Conservation (phyloP, 1,140 invertebrate species). For the Pararge aegeria region DNA sequence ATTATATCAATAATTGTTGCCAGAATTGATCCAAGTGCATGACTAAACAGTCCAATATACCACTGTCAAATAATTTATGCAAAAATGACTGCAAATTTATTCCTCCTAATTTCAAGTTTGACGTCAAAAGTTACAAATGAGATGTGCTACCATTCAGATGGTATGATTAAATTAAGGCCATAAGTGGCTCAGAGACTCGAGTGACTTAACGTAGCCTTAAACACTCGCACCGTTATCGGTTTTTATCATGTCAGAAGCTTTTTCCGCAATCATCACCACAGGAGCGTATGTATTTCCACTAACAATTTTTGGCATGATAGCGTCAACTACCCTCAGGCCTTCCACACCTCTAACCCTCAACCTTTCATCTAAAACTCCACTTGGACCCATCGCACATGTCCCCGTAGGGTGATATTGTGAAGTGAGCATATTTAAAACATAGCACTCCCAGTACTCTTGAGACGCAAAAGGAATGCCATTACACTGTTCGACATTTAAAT, state of each 20-base stretch:
- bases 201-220: too few relatives aligned
- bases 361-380: slow-evolving; percentile 80
- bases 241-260: slow-evolving; percentile 84
- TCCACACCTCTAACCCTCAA: slow-evolving; percentile 77
- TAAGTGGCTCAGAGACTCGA: too few relatives aligned
- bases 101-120: too few relatives aligned
- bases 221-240: slow-evolving; percentile 4
- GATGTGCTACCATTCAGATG: too few relatives aligned
- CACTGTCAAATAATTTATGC: too few relatives aligned
- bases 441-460: slow-evolving; percentile 83
- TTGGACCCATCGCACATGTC: slow-evolving; percentile 82
- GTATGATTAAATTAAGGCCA: too few relatives aligned
- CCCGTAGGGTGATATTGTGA: slow-evolving; percentile 71
- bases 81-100: too few relatives aligned
- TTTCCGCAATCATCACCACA: slow-evolving; percentile 84
- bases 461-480: slow-evolving; percentile 82
- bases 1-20: too few relatives aligned
- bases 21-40: too few relatives aligned
- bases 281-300: slow-evolving; percentile 59
- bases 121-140: too few relatives aligned
- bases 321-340: slow-evolving; percentile 57
- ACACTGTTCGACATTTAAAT: slow-evolving; percentile 69
- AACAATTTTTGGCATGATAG: slow-evolving; percentile 54
- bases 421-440: slow-evolving; percentile 48
- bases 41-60: too few relatives aligned